Conservation (phyloP, 2,888 invertebrate genomes). For the Spialia ferax region DNA sequence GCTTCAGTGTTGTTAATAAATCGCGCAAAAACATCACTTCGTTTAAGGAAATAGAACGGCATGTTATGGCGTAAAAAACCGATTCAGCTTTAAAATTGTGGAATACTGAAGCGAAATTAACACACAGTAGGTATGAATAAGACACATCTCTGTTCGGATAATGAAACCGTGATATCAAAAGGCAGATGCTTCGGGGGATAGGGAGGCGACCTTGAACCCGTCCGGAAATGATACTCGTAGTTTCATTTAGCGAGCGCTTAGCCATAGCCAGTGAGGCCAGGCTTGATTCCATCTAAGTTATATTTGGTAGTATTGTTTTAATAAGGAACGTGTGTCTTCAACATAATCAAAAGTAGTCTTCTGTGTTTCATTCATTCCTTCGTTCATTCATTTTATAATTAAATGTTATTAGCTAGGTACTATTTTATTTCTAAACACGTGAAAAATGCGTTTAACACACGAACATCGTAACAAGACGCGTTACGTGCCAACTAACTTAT, state of each 20-base stretch:
- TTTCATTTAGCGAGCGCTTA: constrained; percentile 1
- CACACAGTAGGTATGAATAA: not conserved
- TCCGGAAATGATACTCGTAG: constrained; percentile 46
- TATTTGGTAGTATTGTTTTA: too few relatives aligned
- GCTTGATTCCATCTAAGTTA: not conserved
- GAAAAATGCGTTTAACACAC: not conserved
- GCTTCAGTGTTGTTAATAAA: too few relatives aligned
- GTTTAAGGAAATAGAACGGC: not conserved
- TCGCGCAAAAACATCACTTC: too few relatives aligned
- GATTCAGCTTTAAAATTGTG: not conserved
- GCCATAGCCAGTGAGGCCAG: too few relatives aligned
- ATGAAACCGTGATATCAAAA: constrained; percentile 28
- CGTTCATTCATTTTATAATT: too few relatives aligned
- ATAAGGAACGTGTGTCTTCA: too few relatives aligned
- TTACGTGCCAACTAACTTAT: constrained; percentile 40
- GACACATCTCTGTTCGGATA: not conserved
- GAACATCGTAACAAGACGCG: not conserved
- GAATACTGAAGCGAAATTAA: not conserved
- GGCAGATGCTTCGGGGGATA: constrained; percentile 28
- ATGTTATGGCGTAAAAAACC: not conserved
- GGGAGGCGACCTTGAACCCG: constrained; percentile 55
- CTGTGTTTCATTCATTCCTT: too few relatives aligned
- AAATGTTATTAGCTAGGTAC: not conserved
- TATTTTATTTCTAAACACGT: too few relatives aligned
- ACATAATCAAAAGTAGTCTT: too few relatives aligned